These are phyloP conservation scores for Kryptolebias ocellatus DNA, from an alignment of 2,797 vertebrate species.

Conservation along the genomic window DNA sequence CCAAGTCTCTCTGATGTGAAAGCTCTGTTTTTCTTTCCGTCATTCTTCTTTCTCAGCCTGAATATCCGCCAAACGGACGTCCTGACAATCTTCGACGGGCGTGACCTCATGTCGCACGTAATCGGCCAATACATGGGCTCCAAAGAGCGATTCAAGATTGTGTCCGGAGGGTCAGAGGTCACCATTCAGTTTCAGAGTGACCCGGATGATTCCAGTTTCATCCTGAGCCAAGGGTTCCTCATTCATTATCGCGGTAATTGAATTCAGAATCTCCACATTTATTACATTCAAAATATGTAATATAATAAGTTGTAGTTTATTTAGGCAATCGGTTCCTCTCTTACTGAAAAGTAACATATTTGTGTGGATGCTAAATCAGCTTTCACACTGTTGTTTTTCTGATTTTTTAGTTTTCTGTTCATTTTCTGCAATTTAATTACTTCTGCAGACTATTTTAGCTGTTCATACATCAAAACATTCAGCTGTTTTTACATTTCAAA, in stretches of 20 bases:
- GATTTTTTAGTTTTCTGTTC: too few species aligned
- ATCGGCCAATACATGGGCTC: constrained; percentile 90
- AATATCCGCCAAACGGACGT: constrained; percentile 92
- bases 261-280: not conserved
- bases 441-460: too few species aligned
- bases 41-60: constrained; percentile 63
- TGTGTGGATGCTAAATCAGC: too few species aligned
- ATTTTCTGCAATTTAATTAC: too few species aligned
- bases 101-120: constrained; percentile 87
- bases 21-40: constrained; percentile 8
- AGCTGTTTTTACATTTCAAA: too few species aligned
- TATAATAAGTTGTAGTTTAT: too few species aligned
- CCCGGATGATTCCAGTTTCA: constrained; percentile 87
- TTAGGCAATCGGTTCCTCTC: not conserved
- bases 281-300: not conserved
- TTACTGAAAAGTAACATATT: not conserved
- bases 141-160: constrained; percentile 87
- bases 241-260: constrained; percentile 89
- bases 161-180: constrained; percentile 89
- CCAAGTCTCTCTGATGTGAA: constrained; percentile 5
- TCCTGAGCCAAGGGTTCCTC: constrained; percentile 91
- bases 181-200: constrained; percentile 95
- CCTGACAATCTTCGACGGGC: constrained; percentile 89
- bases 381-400: too few species aligned
- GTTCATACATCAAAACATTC: too few species aligned